Percentiles rank a stretch among this genome's conserved stretches.
Conservation (phyloP, 2,113 vertebrate genomes). For the Ammospiza nelsoni region DNA sequence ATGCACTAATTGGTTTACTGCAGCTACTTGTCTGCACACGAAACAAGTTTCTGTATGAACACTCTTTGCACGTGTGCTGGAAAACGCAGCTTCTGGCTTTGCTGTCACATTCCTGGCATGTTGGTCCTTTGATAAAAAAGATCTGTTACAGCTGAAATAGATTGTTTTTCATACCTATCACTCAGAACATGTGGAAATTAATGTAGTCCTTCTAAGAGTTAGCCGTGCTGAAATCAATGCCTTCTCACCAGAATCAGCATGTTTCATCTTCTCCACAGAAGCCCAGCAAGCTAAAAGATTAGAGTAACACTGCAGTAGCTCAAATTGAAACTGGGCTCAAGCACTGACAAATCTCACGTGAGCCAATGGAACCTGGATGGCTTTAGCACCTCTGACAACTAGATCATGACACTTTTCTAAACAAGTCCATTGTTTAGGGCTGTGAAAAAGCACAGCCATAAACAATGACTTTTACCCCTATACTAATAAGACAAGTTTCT, state of each 20-base stretch:
- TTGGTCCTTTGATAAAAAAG: not conserved
- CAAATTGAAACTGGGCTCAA: not conserved
- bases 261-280: not conserved
- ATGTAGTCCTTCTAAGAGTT: not conserved
- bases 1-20: not conserved
- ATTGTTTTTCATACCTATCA: not conserved
- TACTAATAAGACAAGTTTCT: not conserved
- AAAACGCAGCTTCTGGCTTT: not conserved
- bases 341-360: not conserved
- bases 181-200: not conserved
- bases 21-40: not conserved
- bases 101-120: not conserved
- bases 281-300: not conserved
- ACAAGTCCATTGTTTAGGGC: not conserved
- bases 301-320: not conserved
- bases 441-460: not conserved
- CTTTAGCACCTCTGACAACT: not conserved
- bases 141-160: not conserved
- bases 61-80: not conserved
- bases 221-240: not conserved
- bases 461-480: rapidly evolving
- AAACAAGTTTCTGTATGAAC: not conserved
- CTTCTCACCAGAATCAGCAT: not conserved
- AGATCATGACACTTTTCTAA: not conserved
- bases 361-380: not conserved